phyloP scores from a whole-genome alignment of 2,797 vertebrate genomes.

The Parambassis ranga region DNA sequence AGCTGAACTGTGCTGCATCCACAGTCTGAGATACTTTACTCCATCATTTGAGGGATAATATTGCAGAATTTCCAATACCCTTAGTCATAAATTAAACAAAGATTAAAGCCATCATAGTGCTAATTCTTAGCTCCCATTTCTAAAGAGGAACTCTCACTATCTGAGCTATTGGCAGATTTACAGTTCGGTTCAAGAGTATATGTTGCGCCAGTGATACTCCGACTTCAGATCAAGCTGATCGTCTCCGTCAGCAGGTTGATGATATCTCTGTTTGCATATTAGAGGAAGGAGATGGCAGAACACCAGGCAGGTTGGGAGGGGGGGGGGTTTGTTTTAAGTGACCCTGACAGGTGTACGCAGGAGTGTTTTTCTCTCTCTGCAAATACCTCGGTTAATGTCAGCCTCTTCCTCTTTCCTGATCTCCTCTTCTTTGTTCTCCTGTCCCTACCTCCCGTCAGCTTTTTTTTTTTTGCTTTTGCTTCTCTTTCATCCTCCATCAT shows the following conservation, averaged over 20 bases:
- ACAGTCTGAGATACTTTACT: background rate
- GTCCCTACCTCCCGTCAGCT: background rate
- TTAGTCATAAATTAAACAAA: slow-evolving; percentile 30
- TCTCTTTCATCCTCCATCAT: background rate
- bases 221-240: slow-evolving; percentile 39
- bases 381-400: slow-evolving; percentile 25
- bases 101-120: slow-evolving; percentile 22
- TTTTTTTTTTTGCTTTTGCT: background rate
- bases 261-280: slow-evolving; percentile 39
- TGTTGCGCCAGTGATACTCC: background rate
- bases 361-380: background rate
- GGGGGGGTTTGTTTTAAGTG: slow-evolving; percentile 32
- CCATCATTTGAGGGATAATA: background rate
- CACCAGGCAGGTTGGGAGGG: slow-evolving; percentile 3
- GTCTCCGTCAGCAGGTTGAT: slow-evolving; percentile 27
- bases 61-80: slow-evolving; percentile 16
- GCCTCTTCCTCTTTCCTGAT: slow-evolving; percentile 6
- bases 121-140: slow-evolving; percentile 47
- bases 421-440: background rate
- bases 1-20: too few relatives aligned
- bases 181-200: slow-evolving; percentile 42
- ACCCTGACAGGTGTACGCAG: slow-evolving; percentile 47
- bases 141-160: slow-evolving; percentile 45
- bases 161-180: slow-evolving; percentile 38
- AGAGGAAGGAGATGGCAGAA: slow-evolving; percentile 15